These are phyloP conservation scores for Dermatemys mawii DNA, from an alignment of 2,113 vertebrate species.

Conservation along the genomic window DNA sequence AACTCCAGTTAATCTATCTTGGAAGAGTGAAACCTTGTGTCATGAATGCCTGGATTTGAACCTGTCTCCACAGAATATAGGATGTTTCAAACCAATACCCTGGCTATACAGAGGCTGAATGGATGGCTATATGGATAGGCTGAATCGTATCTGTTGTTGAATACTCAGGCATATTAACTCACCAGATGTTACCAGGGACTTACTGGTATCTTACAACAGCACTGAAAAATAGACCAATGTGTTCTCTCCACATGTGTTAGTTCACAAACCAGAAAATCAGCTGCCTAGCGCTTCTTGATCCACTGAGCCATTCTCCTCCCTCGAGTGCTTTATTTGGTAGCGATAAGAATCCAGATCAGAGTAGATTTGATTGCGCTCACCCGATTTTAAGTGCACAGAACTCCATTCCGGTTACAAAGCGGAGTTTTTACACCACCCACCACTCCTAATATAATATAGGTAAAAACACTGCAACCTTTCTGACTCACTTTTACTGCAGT, in stretches of 20 bases:
- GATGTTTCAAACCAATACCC: not conserved
- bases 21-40: not conserved
- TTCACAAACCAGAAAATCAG: not conserved
- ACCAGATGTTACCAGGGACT: not conserved
- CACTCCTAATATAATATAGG: not conserved
- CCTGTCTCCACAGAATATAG: not conserved
- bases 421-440: rapidly evolving
- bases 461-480: not conserved
- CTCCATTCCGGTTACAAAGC: not conserved
- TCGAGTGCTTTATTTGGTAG: not conserved
- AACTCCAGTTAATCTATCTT: not conserved
- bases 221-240: not conserved
- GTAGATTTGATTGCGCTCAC: not conserved
- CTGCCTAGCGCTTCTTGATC: not conserved
- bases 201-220: rapidly evolving
- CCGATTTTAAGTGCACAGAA: not conserved
- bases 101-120: not conserved
- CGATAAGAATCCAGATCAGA: not conserved
- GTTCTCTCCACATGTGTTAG: not conserved
- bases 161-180: not conserved
- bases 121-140: rapidly evolving
- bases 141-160: not conserved
- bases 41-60: not conserved
- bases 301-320: not conserved
- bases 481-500: not conserved